Evolutionary conservation across 2,797 vertebrate species (phyloP).

Genomic region (Micrastur ruficollis): DNA sequence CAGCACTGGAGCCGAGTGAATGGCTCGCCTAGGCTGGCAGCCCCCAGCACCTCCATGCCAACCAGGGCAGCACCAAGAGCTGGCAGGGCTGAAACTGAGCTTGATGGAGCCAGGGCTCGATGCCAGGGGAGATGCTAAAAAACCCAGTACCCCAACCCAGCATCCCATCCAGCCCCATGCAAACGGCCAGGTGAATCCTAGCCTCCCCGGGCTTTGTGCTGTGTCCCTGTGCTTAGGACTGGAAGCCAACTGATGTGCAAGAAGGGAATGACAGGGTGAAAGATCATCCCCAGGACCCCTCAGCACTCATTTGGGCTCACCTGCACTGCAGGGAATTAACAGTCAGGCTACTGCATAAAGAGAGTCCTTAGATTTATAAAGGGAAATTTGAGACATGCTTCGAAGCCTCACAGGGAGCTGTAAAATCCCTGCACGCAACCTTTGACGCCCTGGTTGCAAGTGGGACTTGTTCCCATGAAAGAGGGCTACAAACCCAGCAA

Average conservation of each 20-base stretch:
- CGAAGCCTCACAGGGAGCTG: not conserved
- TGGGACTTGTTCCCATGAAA: not conserved
- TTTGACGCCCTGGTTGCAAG: rapidly evolving
- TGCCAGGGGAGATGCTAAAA: not conserved
- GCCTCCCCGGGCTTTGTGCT: rapidly evolving
- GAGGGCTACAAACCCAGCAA: not conserved
- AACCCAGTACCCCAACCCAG: not conserved
- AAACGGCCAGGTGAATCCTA: rapidly evolving
- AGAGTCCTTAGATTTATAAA: not conserved
- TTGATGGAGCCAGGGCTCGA: not conserved
- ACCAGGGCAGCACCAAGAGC: not conserved
- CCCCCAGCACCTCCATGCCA: not conserved
- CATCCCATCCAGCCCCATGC: not conserved
- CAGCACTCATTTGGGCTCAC: not conserved
- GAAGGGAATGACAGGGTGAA: not conserved
- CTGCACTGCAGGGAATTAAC: not conserved
- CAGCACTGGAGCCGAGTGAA: rapidly evolving
- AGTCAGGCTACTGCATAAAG: not conserved
- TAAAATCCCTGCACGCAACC: not conserved
- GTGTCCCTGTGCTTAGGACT: rapidly evolving
- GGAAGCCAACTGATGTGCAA: not conserved
- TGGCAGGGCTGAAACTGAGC: rapidly evolving
- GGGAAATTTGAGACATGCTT: not conserved
- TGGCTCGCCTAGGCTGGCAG: not conserved
- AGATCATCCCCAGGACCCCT: not conserved